Percentiles rank a stretch among this genome's conserved stretches.
phyloP scores from a whole-genome alignment of 1,140 invertebrate genomes.

The Manduca sexta region DNA sequence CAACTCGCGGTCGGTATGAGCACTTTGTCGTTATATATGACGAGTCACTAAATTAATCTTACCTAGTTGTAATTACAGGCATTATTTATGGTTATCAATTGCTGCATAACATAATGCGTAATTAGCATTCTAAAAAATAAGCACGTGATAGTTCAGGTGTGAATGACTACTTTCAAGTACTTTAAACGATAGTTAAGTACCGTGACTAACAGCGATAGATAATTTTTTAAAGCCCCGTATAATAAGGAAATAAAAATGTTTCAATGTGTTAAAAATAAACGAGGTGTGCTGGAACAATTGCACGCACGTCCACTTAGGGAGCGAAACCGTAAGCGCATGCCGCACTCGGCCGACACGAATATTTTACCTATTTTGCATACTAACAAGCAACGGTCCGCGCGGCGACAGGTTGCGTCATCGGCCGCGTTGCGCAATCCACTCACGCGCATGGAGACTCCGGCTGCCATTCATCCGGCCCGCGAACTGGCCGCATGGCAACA shows the following conservation, averaged over 20 bases:
- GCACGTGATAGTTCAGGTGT: no score
- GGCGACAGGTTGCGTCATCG: constrained; percentile 56
- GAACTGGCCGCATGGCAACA: constrained; percentile 42
- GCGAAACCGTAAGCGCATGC: constrained; percentile 46
- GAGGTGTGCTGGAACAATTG: constrained; percentile 9
- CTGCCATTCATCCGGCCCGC: constrained; percentile 53
- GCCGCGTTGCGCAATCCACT: constrained; percentile 47
- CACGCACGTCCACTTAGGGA: constrained; percentile 13
- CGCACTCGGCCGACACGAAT: constrained; percentile 38
- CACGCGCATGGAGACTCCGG: constrained; percentile 38
- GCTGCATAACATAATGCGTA: no score
- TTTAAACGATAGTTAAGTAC: no score
- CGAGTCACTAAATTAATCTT: no score
- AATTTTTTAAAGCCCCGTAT: no score
- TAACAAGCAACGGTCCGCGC: constrained; percentile 55
- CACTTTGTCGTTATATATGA: no score
- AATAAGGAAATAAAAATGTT: background rate
- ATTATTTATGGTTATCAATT: no score
- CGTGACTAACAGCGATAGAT: no score
- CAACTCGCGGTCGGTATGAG: no score
- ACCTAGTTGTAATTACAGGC: no score
- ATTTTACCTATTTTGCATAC: constrained; percentile 63
- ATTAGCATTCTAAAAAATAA: no score
- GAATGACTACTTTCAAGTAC: no score
- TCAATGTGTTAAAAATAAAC: background rate